phyloP scores from a whole-genome alignment of 2,797 vertebrate genomes.

The Xenops minutus region DNA sequence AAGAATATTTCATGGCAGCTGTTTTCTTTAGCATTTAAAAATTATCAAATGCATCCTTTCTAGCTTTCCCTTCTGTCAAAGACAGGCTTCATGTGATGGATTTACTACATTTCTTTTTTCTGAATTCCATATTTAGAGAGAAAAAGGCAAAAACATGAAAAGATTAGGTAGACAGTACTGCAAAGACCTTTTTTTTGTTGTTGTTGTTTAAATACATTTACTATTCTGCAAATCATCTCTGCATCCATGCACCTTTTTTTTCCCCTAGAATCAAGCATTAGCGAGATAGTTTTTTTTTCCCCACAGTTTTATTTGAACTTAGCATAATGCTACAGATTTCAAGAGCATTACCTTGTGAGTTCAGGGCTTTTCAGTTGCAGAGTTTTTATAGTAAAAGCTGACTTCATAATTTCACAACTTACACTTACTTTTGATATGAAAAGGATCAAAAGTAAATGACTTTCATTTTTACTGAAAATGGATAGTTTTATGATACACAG shows the following conservation, averaged over 20 bases:
- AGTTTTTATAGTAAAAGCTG: background rate
- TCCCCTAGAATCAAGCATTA: background rate
- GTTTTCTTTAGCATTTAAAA: background rate
- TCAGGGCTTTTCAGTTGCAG: background rate
- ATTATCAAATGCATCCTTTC: background rate
- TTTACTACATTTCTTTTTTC: background rate
- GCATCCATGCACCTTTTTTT: background rate
- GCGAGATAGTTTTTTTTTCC: background rate
- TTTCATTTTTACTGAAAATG: background rate
- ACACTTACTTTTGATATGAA: background rate
- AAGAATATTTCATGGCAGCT: background rate
- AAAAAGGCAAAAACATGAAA: background rate
- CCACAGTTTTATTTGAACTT: background rate
- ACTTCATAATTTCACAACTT: background rate
- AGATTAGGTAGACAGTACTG: background rate
- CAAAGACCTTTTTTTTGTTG: background rate
- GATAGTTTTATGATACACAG: background rate
- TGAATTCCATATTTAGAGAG: background rate
- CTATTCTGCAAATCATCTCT: background rate
- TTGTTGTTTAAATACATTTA: background rate
- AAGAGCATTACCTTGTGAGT: background rate
- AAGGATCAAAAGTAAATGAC: background rate
- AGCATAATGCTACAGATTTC: background rate
- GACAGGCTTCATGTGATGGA: background rate
- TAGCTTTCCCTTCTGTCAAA: background rate